Percentiles rank a stretch among this genome's conserved stretches.
Evolutionary conservation across 2,113 vertebrate genomes (phyloP).

Genomic region (Pedetes capensis): DNA sequence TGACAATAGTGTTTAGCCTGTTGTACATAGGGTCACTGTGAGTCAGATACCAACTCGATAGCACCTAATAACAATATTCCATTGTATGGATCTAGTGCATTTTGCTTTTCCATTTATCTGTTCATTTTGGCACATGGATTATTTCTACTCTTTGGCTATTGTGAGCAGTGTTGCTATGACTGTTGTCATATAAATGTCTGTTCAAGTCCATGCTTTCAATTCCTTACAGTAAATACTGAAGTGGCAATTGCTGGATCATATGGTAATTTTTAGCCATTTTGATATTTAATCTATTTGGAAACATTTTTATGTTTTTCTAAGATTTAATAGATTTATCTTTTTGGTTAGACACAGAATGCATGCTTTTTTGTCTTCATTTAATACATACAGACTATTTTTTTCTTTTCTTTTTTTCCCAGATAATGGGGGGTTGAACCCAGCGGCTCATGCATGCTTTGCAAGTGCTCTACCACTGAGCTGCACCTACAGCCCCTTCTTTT

Average conservation of each 20-base stretch:
- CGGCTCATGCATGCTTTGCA: too few species aligned
- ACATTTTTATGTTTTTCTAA: conserved; percentile 27
- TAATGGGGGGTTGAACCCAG: too few species aligned
- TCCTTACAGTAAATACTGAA: background rate
- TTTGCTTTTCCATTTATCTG: background rate
- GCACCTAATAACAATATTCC: background rate
- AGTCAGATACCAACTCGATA: too few species aligned
- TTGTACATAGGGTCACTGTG: too few species aligned
- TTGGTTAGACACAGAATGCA: background rate
- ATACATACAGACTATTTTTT: background rate
- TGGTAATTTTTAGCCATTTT: conserved; percentile 33
- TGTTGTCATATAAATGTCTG: background rate
- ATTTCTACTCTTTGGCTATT: background rate
- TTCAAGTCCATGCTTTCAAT: background rate
- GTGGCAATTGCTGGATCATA: background rate
- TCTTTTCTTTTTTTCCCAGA: too few species aligned
- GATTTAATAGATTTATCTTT: background rate
- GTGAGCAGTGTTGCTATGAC: background rate
- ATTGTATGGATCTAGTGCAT: background rate
- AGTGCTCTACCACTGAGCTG: too few species aligned
- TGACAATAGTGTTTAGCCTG: too few species aligned
- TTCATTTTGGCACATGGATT: background rate
- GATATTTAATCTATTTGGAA: conserved; percentile 45
- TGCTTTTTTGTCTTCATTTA: conserved; percentile 44
- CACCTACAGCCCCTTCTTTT: too few species aligned